Evolutionary conservation across 2,888 invertebrate genomes (phyloP), one percentile per base, ranked within the genome.

Genomic region (Drosophila barbarae): DNA sequence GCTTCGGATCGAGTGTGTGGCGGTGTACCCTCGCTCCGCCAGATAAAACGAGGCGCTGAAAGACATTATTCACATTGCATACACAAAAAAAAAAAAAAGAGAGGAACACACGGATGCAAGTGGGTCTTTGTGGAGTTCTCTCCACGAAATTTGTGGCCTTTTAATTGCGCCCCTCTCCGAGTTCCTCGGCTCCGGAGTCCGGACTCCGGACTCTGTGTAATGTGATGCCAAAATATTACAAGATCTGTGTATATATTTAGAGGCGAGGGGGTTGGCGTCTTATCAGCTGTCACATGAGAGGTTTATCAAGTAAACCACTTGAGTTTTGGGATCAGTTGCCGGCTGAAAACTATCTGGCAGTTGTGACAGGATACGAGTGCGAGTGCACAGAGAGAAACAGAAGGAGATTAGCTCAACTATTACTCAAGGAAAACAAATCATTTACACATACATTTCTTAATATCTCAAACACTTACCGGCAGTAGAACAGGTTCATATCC

Each of bases 401-500:
- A 5, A 8, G 8, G 39, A 15, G n/a, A 35, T n/a, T 2, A 15
- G 8, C 1, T 21, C 1, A 13, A 38, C 38, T 38, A 18, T 5
- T 12, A 18, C 3, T 12, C 12, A 6, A 6, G 5, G 18, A 38
- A 38, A 18, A 6, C 21, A 23, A 5, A 23, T 23, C 23, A 23
- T 4, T 5, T 23, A 23, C 23, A 23, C 23, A 23, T 23, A 23
- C 2, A 26, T 26, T 28, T 28, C 9, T 28, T 30, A 30, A 9
- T 15, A 9, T 36, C 4, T n/a, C 4, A 5, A 15, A 15, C 35
- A 93, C 94, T 95, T 91, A 96, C 96, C 93, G 94, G 94, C 96
- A 96, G 89, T 94, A 94, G 89, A 93, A 93, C 91, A 94, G 94
- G 88, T 93, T 92, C 87, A 96, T 93, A 85, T 93, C 92, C 89